A percentile compares a stretch with the other conserved stretches of the same genome.
phyloP scores from a whole-genome alignment of 2,113 vertebrate genomes.

The Carassius auratus region DNA sequence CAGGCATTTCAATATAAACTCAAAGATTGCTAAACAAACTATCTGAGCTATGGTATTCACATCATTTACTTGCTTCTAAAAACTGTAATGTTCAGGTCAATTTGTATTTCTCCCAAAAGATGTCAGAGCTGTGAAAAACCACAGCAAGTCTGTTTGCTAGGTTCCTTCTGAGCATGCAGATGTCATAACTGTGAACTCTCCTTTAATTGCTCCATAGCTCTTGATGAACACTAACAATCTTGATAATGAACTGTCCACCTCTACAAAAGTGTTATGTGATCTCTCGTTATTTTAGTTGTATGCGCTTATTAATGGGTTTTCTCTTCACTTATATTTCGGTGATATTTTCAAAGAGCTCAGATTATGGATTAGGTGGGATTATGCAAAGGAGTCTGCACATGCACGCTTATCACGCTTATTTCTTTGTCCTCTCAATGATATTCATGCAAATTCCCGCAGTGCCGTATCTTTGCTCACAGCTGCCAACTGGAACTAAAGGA shows the following conservation, averaged over 20 bases:
- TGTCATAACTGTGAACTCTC: background rate
- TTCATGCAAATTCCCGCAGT: slow-evolving; percentile 80
- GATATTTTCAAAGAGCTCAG: slow-evolving; percentile 70
- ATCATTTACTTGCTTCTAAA: background rate
- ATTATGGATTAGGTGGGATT: slow-evolving; percentile 80
- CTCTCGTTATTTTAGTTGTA: background rate
- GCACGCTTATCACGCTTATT: slow-evolving; percentile 81
- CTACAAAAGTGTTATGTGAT: background rate
- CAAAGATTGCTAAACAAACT: background rate
- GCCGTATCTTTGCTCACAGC: slow-evolving; percentile 93
- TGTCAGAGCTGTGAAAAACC: background rate
- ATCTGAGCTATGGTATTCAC: background rate
- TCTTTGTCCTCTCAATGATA: slow-evolving; percentile 82
- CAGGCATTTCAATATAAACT: background rate
- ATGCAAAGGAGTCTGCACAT: slow-evolving; percentile 75
- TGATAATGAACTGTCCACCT: slow-evolving; percentile 8
- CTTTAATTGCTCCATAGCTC: background rate
- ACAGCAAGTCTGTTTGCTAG: background rate
- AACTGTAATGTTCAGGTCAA: background rate
- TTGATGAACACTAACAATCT: background rate
- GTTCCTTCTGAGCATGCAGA: background rate
- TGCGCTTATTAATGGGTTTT: slow-evolving; percentile 61
- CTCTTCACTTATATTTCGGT: slow-evolving; percentile 62
- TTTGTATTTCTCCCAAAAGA: background rate
- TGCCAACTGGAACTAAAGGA: slow-evolving; percentile 91